Evolutionary conservation across 2,797 vertebrate species (phyloP), one percentile per base, ranked within the genome.

Genomic region (Sternarchorhynchus goeldii): DNA sequence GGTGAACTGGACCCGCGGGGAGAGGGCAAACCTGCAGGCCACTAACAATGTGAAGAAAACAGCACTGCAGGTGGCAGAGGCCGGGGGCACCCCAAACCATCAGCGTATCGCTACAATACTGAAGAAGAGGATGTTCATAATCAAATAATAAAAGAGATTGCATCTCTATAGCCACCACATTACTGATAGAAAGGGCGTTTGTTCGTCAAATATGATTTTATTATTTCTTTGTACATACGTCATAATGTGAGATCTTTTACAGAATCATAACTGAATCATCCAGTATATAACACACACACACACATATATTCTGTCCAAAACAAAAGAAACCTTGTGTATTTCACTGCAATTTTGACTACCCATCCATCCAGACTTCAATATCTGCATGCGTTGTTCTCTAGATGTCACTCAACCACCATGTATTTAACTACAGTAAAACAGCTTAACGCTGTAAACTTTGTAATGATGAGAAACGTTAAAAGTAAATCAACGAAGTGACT

Each of bases 61-160:
- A 0, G 89, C 92, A 0, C 67, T 95, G 72, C 94, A 95, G 85
- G 89, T 91, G 57, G 92, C 91, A 1, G 89, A 93, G 79, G 78
- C 80, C 1, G 87, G 67, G 62, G 58, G 76, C 77, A 92, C 87
- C 3, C 69, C 81, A 20, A 88, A 84, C 16, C 92, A 94, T 50
- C 87, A 87, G 81, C 84, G 81, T 66, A 92, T 94, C 32, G 83
- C 85, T 50, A 84, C 79, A 3, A 80, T 94, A 73, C 83, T 95
- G 63, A 94, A 91, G 85, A 95, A 85, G 84, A 95, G 94, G 87
- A 93, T 95, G 94, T 81, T 93, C 63, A 84, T 95, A 31, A 88
- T 90, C 18, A 95, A 91, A 86, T 93, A 58, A 84, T 25, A 20
- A 8, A 6, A 64, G 12, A 18, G 18, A 53, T 7, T 20, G 55